Evolutionary conservation across 1,140 invertebrate genomes (phyloP).

Genomic region (Drosophila watanabei): DNA sequence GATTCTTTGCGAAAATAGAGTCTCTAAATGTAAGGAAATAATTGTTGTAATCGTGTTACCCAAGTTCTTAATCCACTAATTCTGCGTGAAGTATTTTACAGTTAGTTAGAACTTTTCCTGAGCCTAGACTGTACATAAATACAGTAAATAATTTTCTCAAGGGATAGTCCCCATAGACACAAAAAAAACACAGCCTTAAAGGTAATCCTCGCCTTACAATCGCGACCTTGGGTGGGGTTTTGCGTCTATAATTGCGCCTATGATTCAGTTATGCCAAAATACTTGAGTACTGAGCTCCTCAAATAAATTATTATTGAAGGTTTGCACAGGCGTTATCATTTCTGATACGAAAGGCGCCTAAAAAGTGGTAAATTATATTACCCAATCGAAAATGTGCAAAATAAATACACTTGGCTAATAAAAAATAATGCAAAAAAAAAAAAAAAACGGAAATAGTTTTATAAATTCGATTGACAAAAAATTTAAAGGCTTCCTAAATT

Average conservation of each 20-base stretch:
- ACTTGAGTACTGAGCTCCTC: constrained; percentile 33
- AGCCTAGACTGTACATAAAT: neutral
- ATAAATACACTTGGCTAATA: neutral
- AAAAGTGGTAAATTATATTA: constrained; percentile 16
- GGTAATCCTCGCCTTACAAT: constrained; percentile 16
- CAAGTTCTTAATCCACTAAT: too few species aligned
- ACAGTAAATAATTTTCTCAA: neutral
- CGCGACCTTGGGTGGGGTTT: constrained; percentile 26
- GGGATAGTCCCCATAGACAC: neutral
- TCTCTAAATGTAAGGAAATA: neutral
- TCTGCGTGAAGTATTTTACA: neutral
- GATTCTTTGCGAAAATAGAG: neutral
- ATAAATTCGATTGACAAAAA: neutral
- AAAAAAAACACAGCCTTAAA: neutral
- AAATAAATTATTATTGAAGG: constrained; percentile 41
- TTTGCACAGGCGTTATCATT: constrained; percentile 35
- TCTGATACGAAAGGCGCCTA: constrained; percentile 27
- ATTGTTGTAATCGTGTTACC: neutral
- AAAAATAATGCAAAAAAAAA: neutral
- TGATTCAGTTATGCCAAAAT: constrained; percentile 46
- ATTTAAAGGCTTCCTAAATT: neutral
- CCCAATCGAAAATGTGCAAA: constrained; percentile 20
- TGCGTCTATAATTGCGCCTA: constrained; percentile 22
- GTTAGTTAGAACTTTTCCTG: neutral
- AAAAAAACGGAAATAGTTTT: neutral